Base-by-base conservation (phyloP, 1,140 invertebrate species). In the Apis laboriosa region DNA sequence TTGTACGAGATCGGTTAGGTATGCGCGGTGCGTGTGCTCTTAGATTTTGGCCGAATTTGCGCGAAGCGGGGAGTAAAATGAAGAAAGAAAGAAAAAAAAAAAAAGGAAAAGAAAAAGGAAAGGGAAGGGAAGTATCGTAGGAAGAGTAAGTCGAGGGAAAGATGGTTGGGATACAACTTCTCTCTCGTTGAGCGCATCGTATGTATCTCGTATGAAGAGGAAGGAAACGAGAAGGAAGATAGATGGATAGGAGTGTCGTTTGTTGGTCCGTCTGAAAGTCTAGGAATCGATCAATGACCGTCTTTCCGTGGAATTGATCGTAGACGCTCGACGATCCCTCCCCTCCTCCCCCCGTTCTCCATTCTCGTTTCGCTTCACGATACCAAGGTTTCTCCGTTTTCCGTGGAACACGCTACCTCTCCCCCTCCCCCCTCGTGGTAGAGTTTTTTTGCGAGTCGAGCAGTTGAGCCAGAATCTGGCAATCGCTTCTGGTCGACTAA, bases 241-340 rank as follows among this genome's bases (percentile, higher is more conserved):
- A 61, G 72, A 28, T 17, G 17, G 53, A 67, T 74, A 63, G 51
- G 73, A 63, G 66, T 7, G 34, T 43, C 0, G 34, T 43, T 76
- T 64, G 61, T 56, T 81, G 58, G 28, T 60, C 51, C 79, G 66
- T 79, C 75, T 83, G 68, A 15, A 80, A 83, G 56, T 77, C 81
- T 81, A 78, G 68, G 84, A 88, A 88, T 84, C 77, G 77, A 88
- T 88, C 78, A 86, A 79, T 76, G 82, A 86, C 68, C 80, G 56
- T 77, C 84, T 80, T 88, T 88, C 74, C 78, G 24, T 19, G 84
- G 77, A 86, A 86, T 86, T 55, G 60, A 51, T 83, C 84, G 86
- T 88, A 86, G 86, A 78, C 73, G 84, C 24, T 11, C 64, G 56
- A 43, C 49, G 68, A 28, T 82, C 9, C 64, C 28, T n/a, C 68